These are phyloP conservation scores for Amphiprion percula DNA, from an alignment of 2,113 vertebrate species.

Conservation along the genomic window DNA sequence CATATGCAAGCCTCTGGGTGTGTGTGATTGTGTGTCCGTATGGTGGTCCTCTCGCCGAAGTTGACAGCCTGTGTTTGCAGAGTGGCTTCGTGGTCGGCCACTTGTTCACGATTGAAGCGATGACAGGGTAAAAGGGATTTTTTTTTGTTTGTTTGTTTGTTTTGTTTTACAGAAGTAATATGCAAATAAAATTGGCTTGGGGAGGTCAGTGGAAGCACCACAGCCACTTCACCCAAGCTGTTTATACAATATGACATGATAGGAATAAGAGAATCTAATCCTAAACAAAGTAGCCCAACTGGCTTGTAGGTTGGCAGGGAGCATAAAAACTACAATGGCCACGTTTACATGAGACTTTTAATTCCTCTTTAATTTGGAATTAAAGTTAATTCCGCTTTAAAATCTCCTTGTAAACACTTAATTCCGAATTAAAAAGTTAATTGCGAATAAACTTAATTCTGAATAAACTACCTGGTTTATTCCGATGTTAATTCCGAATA, in stretches of 20 bases:
- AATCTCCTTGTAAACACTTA: too few species aligned
- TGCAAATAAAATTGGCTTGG: slow-evolving; percentile 61
- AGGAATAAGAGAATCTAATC: slow-evolving; percentile 68
- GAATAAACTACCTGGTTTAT: too few species aligned
- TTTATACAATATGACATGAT: slow-evolving; percentile 70
- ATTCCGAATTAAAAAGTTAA: too few species aligned
- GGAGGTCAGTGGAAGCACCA: slow-evolving; percentile 53
- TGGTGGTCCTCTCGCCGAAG: slow-evolving; percentile 65
- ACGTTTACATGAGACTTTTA: too few species aligned
- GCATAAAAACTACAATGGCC: slow-evolving; percentile 49
- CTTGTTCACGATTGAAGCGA: slow-evolving; percentile 63
- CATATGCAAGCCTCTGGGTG: slow-evolving; percentile 61
- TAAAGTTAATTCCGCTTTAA: too few species aligned
- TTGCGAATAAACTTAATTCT: too few species aligned
- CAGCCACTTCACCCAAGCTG: slow-evolving; percentile 62
- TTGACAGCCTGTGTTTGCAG: slow-evolving; percentile 79
- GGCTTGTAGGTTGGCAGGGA: slow-evolving; percentile 51
- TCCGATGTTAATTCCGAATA: too few species aligned
- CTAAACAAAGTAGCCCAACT: slow-evolving; percentile 71
- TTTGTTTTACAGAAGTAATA: slow-evolving; percentile 43
- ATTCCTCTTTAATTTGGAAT: too few species aligned
- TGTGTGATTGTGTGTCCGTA: slow-evolving; percentile 35
- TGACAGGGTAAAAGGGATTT: slow-evolving; percentile 52
- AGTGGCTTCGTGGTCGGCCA: slow-evolving; percentile 79
- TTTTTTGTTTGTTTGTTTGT: background rate